Evolutionary conservation across 2,113 vertebrate species (phyloP).

Genomic region (Nibea albiflora): DNA sequence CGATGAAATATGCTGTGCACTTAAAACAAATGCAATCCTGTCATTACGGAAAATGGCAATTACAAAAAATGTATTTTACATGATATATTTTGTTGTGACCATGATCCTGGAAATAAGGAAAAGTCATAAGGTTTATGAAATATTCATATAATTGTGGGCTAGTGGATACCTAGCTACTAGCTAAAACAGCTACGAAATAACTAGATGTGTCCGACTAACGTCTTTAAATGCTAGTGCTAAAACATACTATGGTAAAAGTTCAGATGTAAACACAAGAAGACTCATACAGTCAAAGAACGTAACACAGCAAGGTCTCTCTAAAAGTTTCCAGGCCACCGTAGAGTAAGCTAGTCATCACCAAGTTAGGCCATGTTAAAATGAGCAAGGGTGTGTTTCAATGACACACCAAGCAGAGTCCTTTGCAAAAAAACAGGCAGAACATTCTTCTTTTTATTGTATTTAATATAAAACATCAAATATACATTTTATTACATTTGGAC

Average conservation of each 20-base stretch:
- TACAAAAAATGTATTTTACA: too few relatives aligned
- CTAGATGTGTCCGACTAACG: neutral
- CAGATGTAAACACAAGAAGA: neutral
- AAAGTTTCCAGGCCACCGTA: neutral
- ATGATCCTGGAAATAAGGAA: neutral
- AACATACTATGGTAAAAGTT: neutral
- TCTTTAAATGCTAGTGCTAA: neutral
- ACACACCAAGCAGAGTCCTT: neutral
- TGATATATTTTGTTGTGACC: neutral
- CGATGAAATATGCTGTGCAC: neutral
- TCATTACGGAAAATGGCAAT: too few relatives aligned
- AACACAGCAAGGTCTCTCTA: neutral
- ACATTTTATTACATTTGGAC: conserved; percentile 59
- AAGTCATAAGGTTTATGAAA: neutral
- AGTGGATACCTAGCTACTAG: neutral
- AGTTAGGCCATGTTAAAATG: neutral
- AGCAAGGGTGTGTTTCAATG: neutral
- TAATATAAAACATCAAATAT: conserved; percentile 69
- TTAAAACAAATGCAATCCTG: neutral
- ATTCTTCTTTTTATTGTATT: conserved; percentile 54
- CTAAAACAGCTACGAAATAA: neutral
- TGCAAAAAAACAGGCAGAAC: conserved; percentile 13
- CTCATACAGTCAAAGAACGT: neutral
- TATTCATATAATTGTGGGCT: neutral
- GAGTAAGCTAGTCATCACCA: neutral